Conservation (phyloP, 2,888 invertebrate species). For the Dicranocentrus wangi region DNA sequence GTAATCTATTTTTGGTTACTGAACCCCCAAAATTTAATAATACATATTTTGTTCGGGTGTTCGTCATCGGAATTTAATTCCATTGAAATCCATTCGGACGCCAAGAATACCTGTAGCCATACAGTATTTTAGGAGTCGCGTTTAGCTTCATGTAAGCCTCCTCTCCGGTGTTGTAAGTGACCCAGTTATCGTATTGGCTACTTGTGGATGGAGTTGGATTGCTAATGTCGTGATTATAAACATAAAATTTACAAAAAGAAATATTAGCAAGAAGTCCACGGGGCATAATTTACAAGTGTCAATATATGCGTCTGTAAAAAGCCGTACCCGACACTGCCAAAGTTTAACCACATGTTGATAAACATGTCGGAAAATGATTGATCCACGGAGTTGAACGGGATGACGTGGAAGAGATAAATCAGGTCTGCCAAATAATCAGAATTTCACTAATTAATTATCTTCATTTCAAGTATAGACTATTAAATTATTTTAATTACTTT, state of each 20-base stretch:
- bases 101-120: not conserved
- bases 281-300: too few relatives aligned
- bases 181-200: not conserved
- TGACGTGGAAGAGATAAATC: constrained; percentile 10
- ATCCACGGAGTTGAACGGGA: not conserved
- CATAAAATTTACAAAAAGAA: too few relatives aligned
- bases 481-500: not conserved
- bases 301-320: too few relatives aligned
- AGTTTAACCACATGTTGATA: constrained; percentile 15
- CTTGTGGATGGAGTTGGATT: not conserved
- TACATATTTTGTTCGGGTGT: not conserved
- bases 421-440: constrained; percentile 10
- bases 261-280: too few relatives aligned
- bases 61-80: not conserved
- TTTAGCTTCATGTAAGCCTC: constrained; percentile 25
- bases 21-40: too few relatives aligned
- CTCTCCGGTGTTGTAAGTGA: not conserved
- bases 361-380: not conserved
- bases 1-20: too few relatives aligned
- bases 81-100: constrained; percentile 25
- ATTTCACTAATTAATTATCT: not conserved
- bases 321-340: constrained; percentile 1
- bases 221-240: too few relatives aligned
- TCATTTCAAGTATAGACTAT: not conserved
- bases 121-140: not conserved